Percentiles rank a stretch among this genome's conserved stretches.
phyloP scores from a whole-genome alignment of 2,888 invertebrate genomes.

The Polymixis flavicincta region DNA sequence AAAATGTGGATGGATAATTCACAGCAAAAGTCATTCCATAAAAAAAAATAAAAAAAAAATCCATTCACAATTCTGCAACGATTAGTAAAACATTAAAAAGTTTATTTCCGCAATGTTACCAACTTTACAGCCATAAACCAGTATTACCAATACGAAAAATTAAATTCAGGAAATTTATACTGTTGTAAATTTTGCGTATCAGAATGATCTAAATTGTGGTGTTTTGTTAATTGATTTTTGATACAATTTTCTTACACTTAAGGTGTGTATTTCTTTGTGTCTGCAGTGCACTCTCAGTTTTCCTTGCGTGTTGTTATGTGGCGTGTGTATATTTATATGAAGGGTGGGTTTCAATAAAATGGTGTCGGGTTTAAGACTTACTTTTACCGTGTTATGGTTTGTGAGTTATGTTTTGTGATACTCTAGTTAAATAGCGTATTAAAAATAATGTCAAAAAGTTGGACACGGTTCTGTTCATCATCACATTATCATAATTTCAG shows the following conservation, averaged over 20 bases:
- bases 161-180: constrained; percentile 49
- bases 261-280: constrained; percentile 33
- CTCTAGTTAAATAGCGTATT: background rate
- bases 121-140: constrained; percentile 47
- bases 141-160: constrained; percentile 49
- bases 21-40: too few relatives aligned
- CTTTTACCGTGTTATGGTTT: constrained; percentile 38
- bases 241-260: constrained; percentile 1
- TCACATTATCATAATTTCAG: too few relatives aligned
- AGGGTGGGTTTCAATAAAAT: constrained; percentile 54
- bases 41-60: constrained; percentile 19
- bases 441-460: constrained; percentile 4
- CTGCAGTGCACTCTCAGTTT: constrained; percentile 55
- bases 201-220: constrained; percentile 23
- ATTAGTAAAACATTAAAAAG: constrained; percentile 27
- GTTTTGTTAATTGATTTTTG: constrained; percentile 4
- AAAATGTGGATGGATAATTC: too few relatives aligned
- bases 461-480: background rate
- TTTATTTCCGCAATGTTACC: constrained; percentile 62
- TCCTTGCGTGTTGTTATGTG: constrained; percentile 62
- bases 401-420: constrained; percentile 2
- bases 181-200: constrained; percentile 40
- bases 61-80: constrained; percentile 30
- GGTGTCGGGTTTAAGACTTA: constrained; percentile 34
- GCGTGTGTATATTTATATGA: constrained; percentile 61